These are phyloP conservation scores for Spicauda simplicius DNA, from an alignment of 2,888 invertebrate genomes.

Conservation along the genomic window DNA sequence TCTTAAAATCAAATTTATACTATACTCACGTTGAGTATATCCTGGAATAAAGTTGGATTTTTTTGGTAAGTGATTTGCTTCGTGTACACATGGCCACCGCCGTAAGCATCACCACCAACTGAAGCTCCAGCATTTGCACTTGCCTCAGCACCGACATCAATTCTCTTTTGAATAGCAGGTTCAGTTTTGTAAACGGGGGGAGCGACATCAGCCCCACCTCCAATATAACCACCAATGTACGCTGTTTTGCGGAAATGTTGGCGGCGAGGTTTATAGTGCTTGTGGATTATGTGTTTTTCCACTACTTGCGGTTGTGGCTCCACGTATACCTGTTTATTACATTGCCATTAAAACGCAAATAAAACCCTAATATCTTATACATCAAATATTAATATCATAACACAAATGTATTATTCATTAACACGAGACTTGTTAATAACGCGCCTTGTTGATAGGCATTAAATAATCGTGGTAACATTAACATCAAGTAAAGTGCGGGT, in stretches of 20 bases:
- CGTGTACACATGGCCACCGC: constrained; percentile 56
- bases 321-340: constrained; percentile 59
- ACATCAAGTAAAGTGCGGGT: constrained; percentile 4
- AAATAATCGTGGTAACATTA: constrained; percentile 18
- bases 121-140: constrained; percentile 48
- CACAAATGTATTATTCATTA: too few species aligned
- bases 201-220: constrained; percentile 50
- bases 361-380: neutral
- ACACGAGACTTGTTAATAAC: constrained; percentile 23
- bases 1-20: too few species aligned
- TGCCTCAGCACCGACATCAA: constrained; percentile 61
- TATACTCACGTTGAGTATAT: constrained; percentile 86
- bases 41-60: constrained; percentile 82
- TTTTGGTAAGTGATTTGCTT: constrained; percentile 61
- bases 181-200: constrained; percentile 49
- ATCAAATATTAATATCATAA: too few species aligned
- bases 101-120: constrained; percentile 44
- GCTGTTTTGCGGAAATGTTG: constrained; percentile 65
- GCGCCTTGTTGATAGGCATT: neutral
- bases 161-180: constrained; percentile 61
- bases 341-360: constrained; percentile 31
- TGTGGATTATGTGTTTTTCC: constrained; percentile 60
- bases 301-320: constrained; percentile 58
- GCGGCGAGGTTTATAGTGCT: constrained; percentile 62
- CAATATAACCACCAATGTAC: constrained; percentile 65